Base-by-base conservation (phyloP, 1,140 invertebrate genomes). In the Leptonema lineaticorne region DNA sequence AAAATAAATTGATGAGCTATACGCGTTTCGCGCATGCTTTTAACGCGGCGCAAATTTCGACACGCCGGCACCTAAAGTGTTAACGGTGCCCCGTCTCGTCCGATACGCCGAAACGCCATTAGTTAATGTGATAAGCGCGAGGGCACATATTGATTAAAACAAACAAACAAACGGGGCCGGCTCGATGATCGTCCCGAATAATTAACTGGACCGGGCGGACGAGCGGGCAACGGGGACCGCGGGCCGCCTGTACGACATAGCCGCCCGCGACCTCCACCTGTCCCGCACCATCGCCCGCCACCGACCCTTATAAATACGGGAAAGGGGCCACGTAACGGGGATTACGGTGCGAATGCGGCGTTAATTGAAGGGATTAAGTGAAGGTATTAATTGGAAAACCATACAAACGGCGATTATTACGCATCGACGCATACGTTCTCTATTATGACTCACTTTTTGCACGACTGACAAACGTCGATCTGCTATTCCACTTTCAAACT, bases 331-430 rank as follows among this genome's bases (percentile, higher is more conserved):
- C n/a, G n/a, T n/a, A n/a, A n/a, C n/a, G 50, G 50, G 20, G 33
- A 62, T 33, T 62, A 58, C 20, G 22, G 46, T 53, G 63, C 48
- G 63, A 58, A 60, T 67, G 53, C 11, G 53, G 65, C 65, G 65
- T 45, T 67, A 67, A 67, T 67, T 67, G 65, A 67, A 60, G 29
- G 65, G 65, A 67, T 67, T 67, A 67, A 67, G 53, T 58, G 37
- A 59, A 37, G 37, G 59, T 37, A 62, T 62, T 62, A 62, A 62
- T 62, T 62, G 59, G 59, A 45, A 62, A 62, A 41, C 22, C 59
- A 62, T 27, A 45, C 59, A 45, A 45, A 37, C 59, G 57, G 33
- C n/a, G 50, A 53, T 53, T 53, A 53, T 53, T 53, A 22, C 50
- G 50, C 46, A n/a, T 18, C 46, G 46, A 48, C 46, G n/a, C n/a